These are phyloP conservation scores for Oryctes rhinoceros DNA, from an alignment of 1,140 invertebrate species.

Conservation along the genomic window DNA sequence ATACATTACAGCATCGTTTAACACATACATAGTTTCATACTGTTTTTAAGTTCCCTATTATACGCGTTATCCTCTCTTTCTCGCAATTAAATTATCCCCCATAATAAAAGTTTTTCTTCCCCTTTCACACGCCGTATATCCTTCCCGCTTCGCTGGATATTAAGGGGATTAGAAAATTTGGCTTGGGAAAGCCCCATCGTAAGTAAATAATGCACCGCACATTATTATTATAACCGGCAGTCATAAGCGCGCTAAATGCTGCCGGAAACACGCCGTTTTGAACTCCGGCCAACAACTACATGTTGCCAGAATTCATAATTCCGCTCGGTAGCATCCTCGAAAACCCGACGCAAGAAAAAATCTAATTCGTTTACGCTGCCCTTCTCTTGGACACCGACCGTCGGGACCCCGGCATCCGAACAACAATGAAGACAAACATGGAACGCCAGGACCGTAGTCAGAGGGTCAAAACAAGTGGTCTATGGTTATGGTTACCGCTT, in stretches of 20 bases:
- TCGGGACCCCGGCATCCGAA: background rate
- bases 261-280: background rate
- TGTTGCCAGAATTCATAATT: background rate
- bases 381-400: background rate
- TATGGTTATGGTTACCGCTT: too few species aligned
- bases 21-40: too few species aligned
- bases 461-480: too few species aligned
- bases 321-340: background rate
- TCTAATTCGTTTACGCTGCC: conserved; percentile 1
- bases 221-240: background rate
- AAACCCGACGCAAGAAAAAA: background rate
- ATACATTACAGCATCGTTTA: too few species aligned
- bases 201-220: background rate
- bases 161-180: background rate
- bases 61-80: too few species aligned
- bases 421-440: too few species aligned
- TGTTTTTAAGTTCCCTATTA: too few species aligned
- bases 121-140: too few species aligned
- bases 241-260: background rate
- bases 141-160: background rate
- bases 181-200: background rate
- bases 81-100: too few species aligned
- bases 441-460: too few species aligned
- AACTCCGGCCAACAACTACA: conserved; percentile 8
- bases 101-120: too few species aligned